These are phyloP conservation scores for Molanna angustata DNA, from an alignment of 2,888 invertebrate species.

Conservation along the genomic window DNA sequence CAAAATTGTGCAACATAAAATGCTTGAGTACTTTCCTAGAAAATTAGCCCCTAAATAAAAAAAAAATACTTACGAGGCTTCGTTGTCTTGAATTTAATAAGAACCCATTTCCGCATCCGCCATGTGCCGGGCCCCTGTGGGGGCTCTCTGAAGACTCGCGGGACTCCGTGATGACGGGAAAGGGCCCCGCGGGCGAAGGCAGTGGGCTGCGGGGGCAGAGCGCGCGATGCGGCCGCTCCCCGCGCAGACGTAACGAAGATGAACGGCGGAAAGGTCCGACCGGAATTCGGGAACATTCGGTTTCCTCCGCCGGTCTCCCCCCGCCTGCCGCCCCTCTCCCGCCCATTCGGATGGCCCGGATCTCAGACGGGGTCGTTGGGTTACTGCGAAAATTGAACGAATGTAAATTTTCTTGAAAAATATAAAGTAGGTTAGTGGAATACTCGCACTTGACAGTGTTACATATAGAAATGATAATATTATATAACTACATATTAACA, in stretches of 20 bases:
- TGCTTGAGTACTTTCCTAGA: too few species aligned
- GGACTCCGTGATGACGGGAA: slow-evolving; percentile 64
- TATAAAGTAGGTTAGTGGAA: background rate
- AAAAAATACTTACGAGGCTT: slow-evolving; percentile 18
- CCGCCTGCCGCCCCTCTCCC: slow-evolving; percentile 9
- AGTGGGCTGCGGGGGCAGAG: slow-evolving; percentile 44
- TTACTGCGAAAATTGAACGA: slow-evolving; percentile 17
- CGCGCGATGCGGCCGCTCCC: slow-evolving; percentile 43
- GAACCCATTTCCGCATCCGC: too few species aligned
- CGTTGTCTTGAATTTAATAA: slow-evolving; percentile 40
- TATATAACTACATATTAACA: background rate
- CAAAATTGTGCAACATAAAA: too few species aligned
- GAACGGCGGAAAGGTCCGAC: slow-evolving; percentile 57
- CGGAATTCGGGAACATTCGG: slow-evolving; percentile 47
- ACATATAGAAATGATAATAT: background rate
- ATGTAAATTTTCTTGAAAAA: background rate
- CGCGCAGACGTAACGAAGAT: slow-evolving; percentile 66
- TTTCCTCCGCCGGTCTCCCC: slow-evolving; percentile 33
- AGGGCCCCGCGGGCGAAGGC: slow-evolving; percentile 53
- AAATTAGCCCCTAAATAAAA: too few species aligned
- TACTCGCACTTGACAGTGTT: background rate
- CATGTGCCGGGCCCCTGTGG: slow-evolving; percentile 46
- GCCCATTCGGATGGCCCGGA: slow-evolving; percentile 7
- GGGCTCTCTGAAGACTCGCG: slow-evolving; percentile 41
- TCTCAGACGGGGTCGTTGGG: slow-evolving; percentile 6